Conservation (phyloP, 2,797 vertebrate genomes). For the Phrynocephalus guinanensis region DNA sequence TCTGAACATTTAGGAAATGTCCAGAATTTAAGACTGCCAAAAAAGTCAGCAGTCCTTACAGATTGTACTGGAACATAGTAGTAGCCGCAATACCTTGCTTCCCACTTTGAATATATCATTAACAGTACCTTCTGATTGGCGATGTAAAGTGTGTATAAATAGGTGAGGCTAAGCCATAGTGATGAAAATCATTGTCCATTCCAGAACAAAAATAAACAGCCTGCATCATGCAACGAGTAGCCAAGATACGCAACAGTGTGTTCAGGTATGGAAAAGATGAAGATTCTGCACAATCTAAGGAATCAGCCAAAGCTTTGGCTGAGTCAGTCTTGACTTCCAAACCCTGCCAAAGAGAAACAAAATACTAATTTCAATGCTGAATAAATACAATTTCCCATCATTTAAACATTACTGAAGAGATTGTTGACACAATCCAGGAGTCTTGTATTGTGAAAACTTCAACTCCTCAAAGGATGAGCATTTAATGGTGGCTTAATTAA, state of each 20-base stretch:
- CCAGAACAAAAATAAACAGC: constrained; percentile 98
- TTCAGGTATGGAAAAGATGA: constrained; percentile 90
- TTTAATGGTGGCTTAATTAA: neutral
- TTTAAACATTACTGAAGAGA: neutral
- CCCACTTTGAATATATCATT: neutral
- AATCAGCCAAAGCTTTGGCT: constrained; percentile 94
- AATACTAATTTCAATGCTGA: neutral
- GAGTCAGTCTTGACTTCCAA: constrained; percentile 90
- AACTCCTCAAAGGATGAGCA: neutral
- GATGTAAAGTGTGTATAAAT: constrained; percentile 99
- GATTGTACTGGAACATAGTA: neutral
- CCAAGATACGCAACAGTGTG: constrained; percentile 91
- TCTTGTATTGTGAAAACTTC: neutral
- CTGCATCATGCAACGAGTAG: constrained; percentile 99
- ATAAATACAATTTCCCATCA: neutral
- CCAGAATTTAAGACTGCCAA: neutral
- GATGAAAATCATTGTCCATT: constrained; percentile 97
- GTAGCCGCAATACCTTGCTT: neutral
- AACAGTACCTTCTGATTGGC: constrained; percentile 92
- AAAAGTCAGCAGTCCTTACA: neutral
- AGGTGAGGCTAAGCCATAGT: constrained; percentile 95
- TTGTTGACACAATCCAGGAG: neutral
- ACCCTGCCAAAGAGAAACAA: constrained; percentile 72
- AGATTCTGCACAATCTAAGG: constrained; percentile 87
- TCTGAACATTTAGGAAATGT: neutral